phyloP scores from a whole-genome alignment of 2,797 vertebrate species.

The Euthynnus affinis region DNA sequence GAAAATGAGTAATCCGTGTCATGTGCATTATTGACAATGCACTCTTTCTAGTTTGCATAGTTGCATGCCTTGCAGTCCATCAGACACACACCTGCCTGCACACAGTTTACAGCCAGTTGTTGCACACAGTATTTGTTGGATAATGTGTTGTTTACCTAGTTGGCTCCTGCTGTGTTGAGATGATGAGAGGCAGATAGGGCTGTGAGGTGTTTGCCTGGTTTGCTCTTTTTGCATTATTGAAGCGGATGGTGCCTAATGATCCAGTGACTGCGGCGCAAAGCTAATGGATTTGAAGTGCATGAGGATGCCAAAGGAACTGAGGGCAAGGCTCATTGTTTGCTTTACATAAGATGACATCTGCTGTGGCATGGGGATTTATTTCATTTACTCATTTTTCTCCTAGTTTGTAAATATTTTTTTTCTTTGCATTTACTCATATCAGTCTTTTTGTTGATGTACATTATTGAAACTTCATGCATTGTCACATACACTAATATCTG shows the following conservation, averaged over 20 bases:
- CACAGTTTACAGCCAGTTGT: conserved; percentile 12
- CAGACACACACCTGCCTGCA: conserved; percentile 7
- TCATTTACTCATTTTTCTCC: background rate
- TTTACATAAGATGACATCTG: conserved; percentile 17
- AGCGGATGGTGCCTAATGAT: conserved; percentile 76
- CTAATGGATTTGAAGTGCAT: conserved; percentile 52
- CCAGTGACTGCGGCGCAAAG: conserved; percentile 53
- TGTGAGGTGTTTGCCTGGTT: conserved; percentile 63
- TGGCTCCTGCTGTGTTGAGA: conserved; percentile 69
- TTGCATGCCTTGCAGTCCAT: background rate
- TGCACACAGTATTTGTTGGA: conserved; percentile 24
- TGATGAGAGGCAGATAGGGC: conserved; percentile 53
- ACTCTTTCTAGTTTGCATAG: background rate
- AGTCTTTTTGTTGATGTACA: background rate
- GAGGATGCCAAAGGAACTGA: conserved; percentile 18
- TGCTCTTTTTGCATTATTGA: conserved; percentile 86
- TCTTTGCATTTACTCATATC: too few relatives aligned
- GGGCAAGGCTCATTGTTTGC: conserved; percentile 29
- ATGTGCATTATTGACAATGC: background rate
- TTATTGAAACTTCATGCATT: background rate
- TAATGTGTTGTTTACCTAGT: conserved; percentile 63
- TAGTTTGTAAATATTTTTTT: background rate
- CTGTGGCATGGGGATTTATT: conserved; percentile 6
- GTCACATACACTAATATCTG: background rate
- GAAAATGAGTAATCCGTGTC: background rate